Percentiles rank a stretch among this genome's conserved stretches.
Conservation (phyloP, 2,888 invertebrate species). For the Coelopa pilipes region DNA sequence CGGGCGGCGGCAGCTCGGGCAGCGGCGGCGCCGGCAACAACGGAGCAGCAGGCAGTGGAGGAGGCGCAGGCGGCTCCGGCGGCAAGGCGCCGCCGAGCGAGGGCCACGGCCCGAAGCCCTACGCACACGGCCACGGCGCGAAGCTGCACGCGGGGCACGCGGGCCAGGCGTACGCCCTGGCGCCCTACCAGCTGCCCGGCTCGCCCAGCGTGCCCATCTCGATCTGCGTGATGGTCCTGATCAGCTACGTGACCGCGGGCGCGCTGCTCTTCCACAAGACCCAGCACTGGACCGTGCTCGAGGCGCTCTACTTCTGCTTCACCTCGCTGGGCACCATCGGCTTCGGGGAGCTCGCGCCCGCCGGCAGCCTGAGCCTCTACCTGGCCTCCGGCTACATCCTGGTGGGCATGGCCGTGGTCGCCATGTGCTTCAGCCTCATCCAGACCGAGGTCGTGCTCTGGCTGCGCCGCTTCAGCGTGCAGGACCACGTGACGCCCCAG, state of each 20-base stretch:
- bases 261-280: slow-evolving; percentile 89
- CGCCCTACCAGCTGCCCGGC: slow-evolving; percentile 39
- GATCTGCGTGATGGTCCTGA: slow-evolving; percentile 85
- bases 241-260: slow-evolving; percentile 88
- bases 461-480: slow-evolving; percentile 66
- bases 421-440: slow-evolving; percentile 88
- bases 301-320: slow-evolving; percentile 86
- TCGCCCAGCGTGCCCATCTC: slow-evolving; percentile 82
- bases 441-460: slow-evolving; percentile 77
- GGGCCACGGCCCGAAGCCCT: slow-evolving; percentile 41
- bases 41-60: slow-evolving; percentile 40
- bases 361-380: slow-evolving; percentile 77
- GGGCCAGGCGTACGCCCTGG: slow-evolving; percentile 46
- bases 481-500: slow-evolving; percentile 67
- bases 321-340: slow-evolving; percentile 85
- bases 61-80: slow-evolving; percentile 43
- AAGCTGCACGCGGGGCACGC: slow-evolving; percentile 47
- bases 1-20: slow-evolving; percentile 40
- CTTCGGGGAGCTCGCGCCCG: slow-evolving; percentile 82
- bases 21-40: slow-evolving; percentile 38
- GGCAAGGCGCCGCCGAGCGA: slow-evolving; percentile 39
- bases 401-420: slow-evolving; percentile 85
- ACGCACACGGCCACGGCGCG: slow-evolving; percentile 42
- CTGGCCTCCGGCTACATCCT: slow-evolving; percentile 84
- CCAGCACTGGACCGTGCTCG: slow-evolving; percentile 91